Evolutionary conservation across 2,113 vertebrate genomes (phyloP).

Genomic region (Cisticola juncidis): DNA sequence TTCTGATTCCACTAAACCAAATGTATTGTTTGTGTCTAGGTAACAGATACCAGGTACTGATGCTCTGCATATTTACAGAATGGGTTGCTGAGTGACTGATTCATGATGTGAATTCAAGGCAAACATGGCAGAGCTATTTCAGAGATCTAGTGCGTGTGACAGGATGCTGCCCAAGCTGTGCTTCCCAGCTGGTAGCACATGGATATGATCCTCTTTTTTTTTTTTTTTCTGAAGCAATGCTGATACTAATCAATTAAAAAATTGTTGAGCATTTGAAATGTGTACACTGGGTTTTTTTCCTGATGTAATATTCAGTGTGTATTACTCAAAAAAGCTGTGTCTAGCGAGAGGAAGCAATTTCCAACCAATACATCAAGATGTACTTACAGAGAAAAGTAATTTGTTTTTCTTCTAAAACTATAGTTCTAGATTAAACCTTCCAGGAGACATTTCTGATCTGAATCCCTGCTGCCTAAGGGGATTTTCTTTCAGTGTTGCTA

Average conservation of each 20-base stretch:
- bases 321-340: not conserved
- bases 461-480: not conserved
- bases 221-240: not conserved
- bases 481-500: not conserved
- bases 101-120: not conserved
- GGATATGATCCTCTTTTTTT: not conserved
- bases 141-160: not conserved
- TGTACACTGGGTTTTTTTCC: not conserved
- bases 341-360: not conserved
- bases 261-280: not conserved
- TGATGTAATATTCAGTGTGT: not conserved
- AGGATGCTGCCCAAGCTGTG: not conserved
- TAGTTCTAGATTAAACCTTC: not conserved
- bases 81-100: not conserved
- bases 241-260: not conserved
- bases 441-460: not conserved
- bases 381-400: not conserved
- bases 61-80: not conserved
- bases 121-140: not conserved
- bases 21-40: not conserved
- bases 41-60: not conserved
- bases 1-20: not conserved
- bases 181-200: not conserved
- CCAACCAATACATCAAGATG: not conserved
- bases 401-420: not conserved